Evolutionary conservation across 2,797 vertebrate species (phyloP).

Genomic region (Capromys pilorides): DNA sequence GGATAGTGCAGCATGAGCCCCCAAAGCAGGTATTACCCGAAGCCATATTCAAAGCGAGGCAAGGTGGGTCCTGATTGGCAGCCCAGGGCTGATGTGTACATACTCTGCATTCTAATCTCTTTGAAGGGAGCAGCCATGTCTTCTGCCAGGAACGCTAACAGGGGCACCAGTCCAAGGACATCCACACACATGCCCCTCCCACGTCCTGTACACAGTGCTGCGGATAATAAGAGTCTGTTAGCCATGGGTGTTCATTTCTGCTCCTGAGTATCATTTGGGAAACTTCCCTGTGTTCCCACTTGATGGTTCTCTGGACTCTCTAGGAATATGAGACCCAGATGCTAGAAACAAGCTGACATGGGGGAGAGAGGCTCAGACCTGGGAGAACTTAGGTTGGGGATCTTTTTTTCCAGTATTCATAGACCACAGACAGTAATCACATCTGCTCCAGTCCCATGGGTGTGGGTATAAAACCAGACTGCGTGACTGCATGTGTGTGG

Average conservation of each 20-base stretch:
- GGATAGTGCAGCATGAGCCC: not conserved
- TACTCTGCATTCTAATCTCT: not conserved
- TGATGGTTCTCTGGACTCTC: not conserved
- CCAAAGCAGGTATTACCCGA: not conserved
- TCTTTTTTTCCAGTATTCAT: not conserved
- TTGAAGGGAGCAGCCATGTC: not conserved
- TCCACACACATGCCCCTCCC: not conserved
- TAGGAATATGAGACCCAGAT: not conserved
- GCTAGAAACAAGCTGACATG: not conserved
- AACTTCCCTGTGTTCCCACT: not conserved
- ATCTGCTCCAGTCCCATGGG: conserved; percentile 66
- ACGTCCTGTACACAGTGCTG: not conserved
- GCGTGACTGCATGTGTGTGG: not conserved
- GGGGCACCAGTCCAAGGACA: too few species aligned
- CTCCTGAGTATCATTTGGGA: not conserved
- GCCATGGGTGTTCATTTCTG: not conserved
- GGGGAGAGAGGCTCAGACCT: not conserved
- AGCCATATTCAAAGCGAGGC: not conserved
- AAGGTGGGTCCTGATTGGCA: not conserved
- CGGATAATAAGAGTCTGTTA: not conserved
- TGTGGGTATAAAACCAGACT: conserved; percentile 70
- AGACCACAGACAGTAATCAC: not conserved
- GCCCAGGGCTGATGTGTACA: too few species aligned
- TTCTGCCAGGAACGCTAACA: not conserved
- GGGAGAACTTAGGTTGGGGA: not conserved